A percentile compares a stretch with the other conserved stretches of the same genome.
Conservation (phyloP, 2,888 invertebrate genomes). For the Pollenia angustigena region DNA sequence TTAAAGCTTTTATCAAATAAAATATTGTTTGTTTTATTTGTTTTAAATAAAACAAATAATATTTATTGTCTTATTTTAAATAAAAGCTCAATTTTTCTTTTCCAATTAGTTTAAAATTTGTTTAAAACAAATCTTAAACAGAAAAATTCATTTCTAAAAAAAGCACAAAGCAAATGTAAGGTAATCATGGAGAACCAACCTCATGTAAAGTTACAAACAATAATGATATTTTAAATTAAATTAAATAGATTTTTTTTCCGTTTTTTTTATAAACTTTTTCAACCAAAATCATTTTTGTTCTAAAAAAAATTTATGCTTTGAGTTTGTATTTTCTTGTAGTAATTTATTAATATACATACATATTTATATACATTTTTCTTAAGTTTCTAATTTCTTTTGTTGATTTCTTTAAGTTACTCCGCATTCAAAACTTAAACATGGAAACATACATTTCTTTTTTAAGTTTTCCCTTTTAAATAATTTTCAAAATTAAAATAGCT, state of each 20-base stretch:
- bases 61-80: constrained; percentile 2
- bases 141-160: constrained; percentile 6
- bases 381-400: constrained; percentile 69
- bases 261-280: constrained; percentile 34
- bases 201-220: constrained; percentile 39
- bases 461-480: constrained; percentile 43
- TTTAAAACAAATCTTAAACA: constrained; percentile 59
- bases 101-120: constrained; percentile 53
- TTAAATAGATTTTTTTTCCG: constrained; percentile 14
- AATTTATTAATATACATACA: constrained; percentile 29
- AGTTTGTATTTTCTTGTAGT: constrained; percentile 61
- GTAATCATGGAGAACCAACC: constrained; percentile 68
- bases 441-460: constrained; percentile 34
- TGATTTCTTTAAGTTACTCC: constrained; percentile 70
- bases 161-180: constrained; percentile 66
- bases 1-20: constrained; percentile 31
- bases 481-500: neutral
- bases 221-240: constrained; percentile 26
- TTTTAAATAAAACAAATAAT: neutral
- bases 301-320: constrained; percentile 61
- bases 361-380: constrained; percentile 46
- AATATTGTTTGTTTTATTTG: constrained; percentile 22
- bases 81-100: neutral
- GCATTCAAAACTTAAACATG: constrained; percentile 16
- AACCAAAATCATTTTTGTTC: constrained; percentile 2